Base-by-base conservation (phyloP, 2,113 vertebrate species). In the Athene noctua region DNA sequence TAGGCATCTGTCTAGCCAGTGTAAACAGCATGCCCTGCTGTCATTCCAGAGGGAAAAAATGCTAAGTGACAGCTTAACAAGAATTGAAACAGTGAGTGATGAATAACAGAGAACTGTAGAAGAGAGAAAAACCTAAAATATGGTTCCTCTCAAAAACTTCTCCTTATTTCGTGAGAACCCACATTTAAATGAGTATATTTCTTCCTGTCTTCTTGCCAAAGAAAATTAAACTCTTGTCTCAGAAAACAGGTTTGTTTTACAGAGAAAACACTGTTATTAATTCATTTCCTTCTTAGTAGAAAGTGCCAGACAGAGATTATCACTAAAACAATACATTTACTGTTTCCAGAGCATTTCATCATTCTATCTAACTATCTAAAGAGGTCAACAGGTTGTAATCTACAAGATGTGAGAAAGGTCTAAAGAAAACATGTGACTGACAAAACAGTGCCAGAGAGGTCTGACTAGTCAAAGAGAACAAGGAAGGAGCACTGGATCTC, bases 41-140 rank as follows among this genome's bases (percentile, higher is more conserved):
- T 92, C 92, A 89, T 80, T 91, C 70, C 90, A 94, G 88, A 93
- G 90, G 38, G 68, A 77, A 96, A 96, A 96, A 96, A 91, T 93
- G 34, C 80, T 80, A 91, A 95, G 32, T 95, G 95, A 96, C 91
- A 97, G 85, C 77, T 93, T 92, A 94, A 90, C 80, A 96, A 89
- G 73, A 83, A 59, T n/a, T 87, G 90, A 95, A 95, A 87, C 32
- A 58, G 70, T 85, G 61, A 90, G 20, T 68, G 52, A 83, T 13
- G n/a, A 68, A 67, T 74, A 91, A 80, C 27, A 62, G 40, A 88
- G 81, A 82, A 61, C 49, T 55, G 40, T 23, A 30, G 75, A 79
- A 87, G 34, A 88, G 20, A 79, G 77, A 62, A 86, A 96, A 94
- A 54, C 6, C 4, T 67, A 80, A 93, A 91, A 73, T 44, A 49